Percentiles rank a stretch among this genome's conserved stretches.
Evolutionary conservation across 2,113 vertebrate species (phyloP).

Genomic region (Forbesichthys papilliferus): DNA sequence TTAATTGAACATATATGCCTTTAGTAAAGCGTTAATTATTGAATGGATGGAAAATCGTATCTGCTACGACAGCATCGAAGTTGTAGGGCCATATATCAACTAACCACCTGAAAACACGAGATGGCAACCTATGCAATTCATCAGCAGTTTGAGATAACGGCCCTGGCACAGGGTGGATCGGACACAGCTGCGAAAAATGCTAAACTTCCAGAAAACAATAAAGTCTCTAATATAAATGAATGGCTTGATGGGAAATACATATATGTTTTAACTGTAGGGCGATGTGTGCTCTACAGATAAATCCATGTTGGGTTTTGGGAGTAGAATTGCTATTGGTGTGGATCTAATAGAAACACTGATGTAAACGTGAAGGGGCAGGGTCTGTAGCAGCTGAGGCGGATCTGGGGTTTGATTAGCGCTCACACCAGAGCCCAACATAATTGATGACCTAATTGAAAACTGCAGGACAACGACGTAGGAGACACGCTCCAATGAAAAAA

Average conservation of each 20-base stretch:
- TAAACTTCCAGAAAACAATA: not conserved
- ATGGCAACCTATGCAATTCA: too few relatives aligned
- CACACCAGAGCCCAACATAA: slow-evolving; percentile 64
- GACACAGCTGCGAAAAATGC: not conserved
- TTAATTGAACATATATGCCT: too few relatives aligned
- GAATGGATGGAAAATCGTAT: too few relatives aligned
- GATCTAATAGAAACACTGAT: slow-evolving; percentile 54
- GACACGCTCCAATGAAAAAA: slow-evolving; percentile 56
- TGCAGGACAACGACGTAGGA: slow-evolving; percentile 37
- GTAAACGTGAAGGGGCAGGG: slow-evolving; percentile 50
- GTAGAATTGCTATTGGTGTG: slow-evolving; percentile 38
- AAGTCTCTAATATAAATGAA: not conserved
- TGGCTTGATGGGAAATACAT: not conserved
- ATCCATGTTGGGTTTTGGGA: not conserved
- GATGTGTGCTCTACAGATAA: slow-evolving; percentile 5
- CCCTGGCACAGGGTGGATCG: too few relatives aligned
- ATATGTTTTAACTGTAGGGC: too few relatives aligned
- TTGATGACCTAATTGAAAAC: slow-evolving; percentile 79
- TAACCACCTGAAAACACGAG: too few relatives aligned
- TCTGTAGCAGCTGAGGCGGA: slow-evolving; percentile 76
- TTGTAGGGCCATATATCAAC: too few relatives aligned
- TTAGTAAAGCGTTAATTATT: too few relatives aligned
- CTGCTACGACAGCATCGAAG: too few relatives aligned
- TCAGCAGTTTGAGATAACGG: too few relatives aligned
- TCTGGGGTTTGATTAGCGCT: slow-evolving; percentile 67